phyloP scores from a whole-genome alignment of 2,888 invertebrate species.

The Caenorhabditis macrosperma region DNA sequence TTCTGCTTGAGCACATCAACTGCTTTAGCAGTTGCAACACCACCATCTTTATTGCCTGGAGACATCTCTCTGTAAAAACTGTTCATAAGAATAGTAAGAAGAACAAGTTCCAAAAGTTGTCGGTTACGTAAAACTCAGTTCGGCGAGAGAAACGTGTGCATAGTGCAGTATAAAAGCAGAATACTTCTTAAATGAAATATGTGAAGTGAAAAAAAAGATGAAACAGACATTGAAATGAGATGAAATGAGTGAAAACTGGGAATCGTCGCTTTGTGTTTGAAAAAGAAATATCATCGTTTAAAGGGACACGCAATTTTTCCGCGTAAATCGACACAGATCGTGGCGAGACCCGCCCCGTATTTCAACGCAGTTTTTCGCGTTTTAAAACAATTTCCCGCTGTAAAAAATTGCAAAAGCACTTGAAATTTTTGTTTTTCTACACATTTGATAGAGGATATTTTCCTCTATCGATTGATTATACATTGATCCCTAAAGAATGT shows the following conservation, averaged over 20 bases:
- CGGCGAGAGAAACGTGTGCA: no score
- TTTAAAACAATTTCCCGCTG: not conserved
- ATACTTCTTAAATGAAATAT: not conserved
- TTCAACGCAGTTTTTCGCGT: conserved; percentile 17
- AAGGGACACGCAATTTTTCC: conserved; percentile 45
- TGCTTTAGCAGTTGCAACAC: conserved; percentile 33
- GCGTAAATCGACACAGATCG: conserved; percentile 44
- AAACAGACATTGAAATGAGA: not conserved
- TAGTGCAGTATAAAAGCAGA: no score
- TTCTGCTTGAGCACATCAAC: conserved; percentile 62
- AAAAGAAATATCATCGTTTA: conserved; percentile 61
- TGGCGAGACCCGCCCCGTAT: conserved; percentile 48
- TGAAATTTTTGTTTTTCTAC: not conserved
- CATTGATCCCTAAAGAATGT: not conserved
- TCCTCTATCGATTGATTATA: not conserved
- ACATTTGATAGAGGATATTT: not conserved
- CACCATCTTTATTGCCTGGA: conserved; percentile 44
- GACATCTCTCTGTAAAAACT: conserved; percentile 38
- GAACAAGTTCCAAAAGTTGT: not conserved
- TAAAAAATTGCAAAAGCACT: not conserved
- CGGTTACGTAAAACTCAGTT: no score
- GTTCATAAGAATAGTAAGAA: not conserved
- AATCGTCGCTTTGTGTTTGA: conserved; percentile 18
- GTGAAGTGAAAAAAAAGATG: not conserved
- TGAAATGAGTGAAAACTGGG: conserved; percentile 1